Conservation (phyloP, 1,140 invertebrate species). For the Planococcus citri region DNA sequence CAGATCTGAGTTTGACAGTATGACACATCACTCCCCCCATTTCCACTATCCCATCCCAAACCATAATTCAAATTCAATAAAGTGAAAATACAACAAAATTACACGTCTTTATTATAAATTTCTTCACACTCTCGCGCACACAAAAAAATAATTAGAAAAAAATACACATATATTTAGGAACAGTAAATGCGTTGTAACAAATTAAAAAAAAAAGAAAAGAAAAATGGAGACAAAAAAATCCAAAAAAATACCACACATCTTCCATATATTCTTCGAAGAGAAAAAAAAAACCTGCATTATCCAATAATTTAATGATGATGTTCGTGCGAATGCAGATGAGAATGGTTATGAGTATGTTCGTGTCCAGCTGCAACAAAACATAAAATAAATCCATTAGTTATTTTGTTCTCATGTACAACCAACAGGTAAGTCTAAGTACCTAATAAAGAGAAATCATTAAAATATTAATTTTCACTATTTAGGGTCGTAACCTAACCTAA, state of each 20-base stretch:
- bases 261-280: not conserved
- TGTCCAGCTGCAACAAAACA: slow-evolving; percentile 12
- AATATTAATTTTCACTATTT: not conserved
- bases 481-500: too few species aligned
- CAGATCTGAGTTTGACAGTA: too few species aligned
- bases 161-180: slow-evolving; percentile 15
- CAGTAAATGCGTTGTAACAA: slow-evolving; percentile 14
- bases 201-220: not conserved
- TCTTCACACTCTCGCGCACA: not conserved
- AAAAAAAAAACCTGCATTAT: not conserved
- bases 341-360: slow-evolving; percentile 9
- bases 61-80: not conserved
- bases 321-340: not conserved
- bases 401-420: too few species aligned
- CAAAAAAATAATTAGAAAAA: not conserved
- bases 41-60: too few species aligned
- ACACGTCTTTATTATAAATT: not conserved
- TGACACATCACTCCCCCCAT: too few species aligned
- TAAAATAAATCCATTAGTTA: not conserved
- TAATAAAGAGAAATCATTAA: not conserved
- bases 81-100: not conserved
- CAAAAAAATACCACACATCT: not conserved
- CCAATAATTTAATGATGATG: too few species aligned
- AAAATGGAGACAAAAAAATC: not conserved
- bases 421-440: too few species aligned